Evolutionary conservation across 1,140 invertebrate species (phyloP).

Genomic region (Matsumurasca onukii): DNA sequence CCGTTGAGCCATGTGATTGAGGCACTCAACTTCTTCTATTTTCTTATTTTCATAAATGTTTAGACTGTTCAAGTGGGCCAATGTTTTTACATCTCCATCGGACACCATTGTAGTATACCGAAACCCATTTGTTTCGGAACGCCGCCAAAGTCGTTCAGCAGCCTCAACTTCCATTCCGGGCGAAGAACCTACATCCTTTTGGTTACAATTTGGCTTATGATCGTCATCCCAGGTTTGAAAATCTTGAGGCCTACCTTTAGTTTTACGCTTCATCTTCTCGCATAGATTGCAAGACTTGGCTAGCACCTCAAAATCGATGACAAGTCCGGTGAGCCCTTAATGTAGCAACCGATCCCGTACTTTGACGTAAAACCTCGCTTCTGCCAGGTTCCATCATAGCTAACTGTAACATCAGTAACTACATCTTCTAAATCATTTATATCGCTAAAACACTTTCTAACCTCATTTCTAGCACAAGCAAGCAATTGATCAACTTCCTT

Average conservation of each 20-base stretch:
- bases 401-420: no score
- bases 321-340: constrained; percentile 35
- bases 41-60: no score
- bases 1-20: constrained; percentile 43
- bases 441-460: not conserved
- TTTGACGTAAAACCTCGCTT: constrained; percentile 11
- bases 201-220: constrained; percentile 33
- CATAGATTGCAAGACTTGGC: constrained; percentile 39
- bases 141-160: constrained; percentile 41
- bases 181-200: constrained; percentile 38
- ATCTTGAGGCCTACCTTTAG: constrained; percentile 18
- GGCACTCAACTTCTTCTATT: constrained; percentile 42
- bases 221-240: constrained; percentile 36
- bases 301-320: constrained; percentile 39
- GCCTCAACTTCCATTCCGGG: constrained; percentile 40
- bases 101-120: constrained; percentile 41
- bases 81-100: constrained; percentile 43
- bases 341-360: constrained; percentile 3
- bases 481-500: not conserved
- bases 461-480: not conserved
- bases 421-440: not conserved
- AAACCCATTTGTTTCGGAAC: constrained; percentile 37
- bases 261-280: constrained; percentile 9
- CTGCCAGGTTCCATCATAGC: no score
- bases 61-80: constrained; percentile 35